Percentiles rank a stretch among this genome's conserved stretches.
phyloP scores from a whole-genome alignment of 2,113 vertebrate species.

The Pituophis catenifer region DNA sequence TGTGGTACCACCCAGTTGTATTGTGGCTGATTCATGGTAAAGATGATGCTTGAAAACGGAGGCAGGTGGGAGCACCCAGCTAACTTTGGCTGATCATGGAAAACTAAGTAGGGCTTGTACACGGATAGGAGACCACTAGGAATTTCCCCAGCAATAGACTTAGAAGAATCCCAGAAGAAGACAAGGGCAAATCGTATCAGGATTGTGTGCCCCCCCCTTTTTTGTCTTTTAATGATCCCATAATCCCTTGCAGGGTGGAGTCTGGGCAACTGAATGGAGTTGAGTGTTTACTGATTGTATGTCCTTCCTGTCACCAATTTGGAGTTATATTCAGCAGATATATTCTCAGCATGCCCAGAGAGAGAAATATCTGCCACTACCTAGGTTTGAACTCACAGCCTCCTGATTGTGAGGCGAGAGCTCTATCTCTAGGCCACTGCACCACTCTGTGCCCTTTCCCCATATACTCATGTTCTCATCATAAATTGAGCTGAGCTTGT shows the following conservation, averaged over 20 bases:
- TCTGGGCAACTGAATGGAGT: no score
- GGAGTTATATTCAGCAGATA: no score
- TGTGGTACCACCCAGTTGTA: background rate
- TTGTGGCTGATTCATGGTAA: background rate
- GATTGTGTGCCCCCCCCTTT: background rate
- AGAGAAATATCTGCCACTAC: no score
- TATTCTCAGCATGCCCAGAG: no score
- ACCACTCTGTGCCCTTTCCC: background rate
- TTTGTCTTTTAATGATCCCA: no score
- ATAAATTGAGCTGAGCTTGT: background rate
- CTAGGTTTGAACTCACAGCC: no score
- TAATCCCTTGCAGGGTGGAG: no score
- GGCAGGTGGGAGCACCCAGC: background rate
- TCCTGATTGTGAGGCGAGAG: no score
- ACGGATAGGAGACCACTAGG: background rate
- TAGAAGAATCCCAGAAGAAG: background rate
- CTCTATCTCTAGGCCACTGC: no score
- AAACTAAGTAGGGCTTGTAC: background rate
- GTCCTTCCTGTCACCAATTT: no score
- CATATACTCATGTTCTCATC: background rate
- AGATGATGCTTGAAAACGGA: background rate
- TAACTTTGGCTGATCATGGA: background rate
- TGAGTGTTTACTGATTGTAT: no score
- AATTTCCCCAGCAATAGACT: background rate
- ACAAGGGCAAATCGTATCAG: background rate